phyloP scores from a whole-genome alignment of 1,140 invertebrate genomes.

The Cherax destructor region DNA sequence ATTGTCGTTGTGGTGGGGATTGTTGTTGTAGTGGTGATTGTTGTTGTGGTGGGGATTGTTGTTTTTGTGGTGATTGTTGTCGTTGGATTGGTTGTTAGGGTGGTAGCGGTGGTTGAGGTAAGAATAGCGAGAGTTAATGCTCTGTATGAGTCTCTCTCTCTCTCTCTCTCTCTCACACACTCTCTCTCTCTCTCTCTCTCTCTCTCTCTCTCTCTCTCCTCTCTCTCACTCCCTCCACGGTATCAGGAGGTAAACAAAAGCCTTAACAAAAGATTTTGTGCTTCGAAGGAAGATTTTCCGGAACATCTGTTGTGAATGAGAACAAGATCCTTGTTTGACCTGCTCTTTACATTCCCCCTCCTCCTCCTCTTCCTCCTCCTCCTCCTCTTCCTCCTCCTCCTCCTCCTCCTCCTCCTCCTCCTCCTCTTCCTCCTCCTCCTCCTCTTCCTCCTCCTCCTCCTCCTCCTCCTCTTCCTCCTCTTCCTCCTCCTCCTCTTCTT shows the following conservation, averaged over 20 bases:
- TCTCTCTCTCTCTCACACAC: neutral
- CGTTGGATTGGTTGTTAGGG: no score
- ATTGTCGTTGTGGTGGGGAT: no score
- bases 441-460: neutral
- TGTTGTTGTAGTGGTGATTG: no score
- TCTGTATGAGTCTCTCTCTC: neutral
- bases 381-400: neutral
- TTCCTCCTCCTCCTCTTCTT: no score
- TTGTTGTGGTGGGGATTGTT: no score
- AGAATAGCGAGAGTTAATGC: no score
- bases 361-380: neutral
- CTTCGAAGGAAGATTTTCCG: neutral
- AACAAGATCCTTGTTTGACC: neutral
- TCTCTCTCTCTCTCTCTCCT: neutral
- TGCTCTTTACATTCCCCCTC: neutral
- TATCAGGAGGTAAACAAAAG: neutral
- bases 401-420: neutral
- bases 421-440: neutral
- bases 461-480: neutral
- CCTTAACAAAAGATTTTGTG: neutral
- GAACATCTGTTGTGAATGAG: neutral
- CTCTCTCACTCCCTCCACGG: neutral
- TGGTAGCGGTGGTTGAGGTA: no score
- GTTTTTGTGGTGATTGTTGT: no score
- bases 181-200: neutral